Base-by-base conservation (phyloP, 2,797 vertebrate species). In the Lepus oiostolus region DNA sequence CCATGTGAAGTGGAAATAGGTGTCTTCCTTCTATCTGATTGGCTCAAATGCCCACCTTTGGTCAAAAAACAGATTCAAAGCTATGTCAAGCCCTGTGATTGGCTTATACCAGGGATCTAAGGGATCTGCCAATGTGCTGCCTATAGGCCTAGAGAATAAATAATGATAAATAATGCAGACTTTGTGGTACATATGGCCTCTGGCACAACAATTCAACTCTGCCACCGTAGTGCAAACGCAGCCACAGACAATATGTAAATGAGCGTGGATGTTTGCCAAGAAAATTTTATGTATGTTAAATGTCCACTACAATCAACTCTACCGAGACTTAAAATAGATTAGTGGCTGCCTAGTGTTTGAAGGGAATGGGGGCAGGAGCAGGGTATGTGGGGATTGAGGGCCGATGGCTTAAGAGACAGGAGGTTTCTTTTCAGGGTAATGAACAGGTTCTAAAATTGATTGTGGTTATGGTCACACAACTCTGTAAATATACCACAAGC, bases 371-470 rank as follows among this genome's bases (percentile, higher is more conserved):
- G 17, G 54, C 54, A 16, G 13, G 54, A 21, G 19, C 4, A 21
- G 54, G 54, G 13, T 16, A 4, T 58, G 54, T 21, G 24, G 30
- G 30, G 28, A 17, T 4, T n/a, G 9, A 32, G 3, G 8, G 24
- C 14, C 38, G 28, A 50, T 16, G 3, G 42, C 28, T 82, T 28
- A 47, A 4, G 4, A 13, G 7, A 11, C 16, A 24, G 38, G 6
- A 10, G 1, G 16, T 83, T 94, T 85, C 32, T 83, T 89, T 75
- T 32, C 9, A 26, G 24, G 28, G 5, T 72, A 9, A 71, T 80
- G 6, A 87, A 70, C 75, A 72, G 77, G 38, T 70, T 60, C n/a
- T 93, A 63, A 93, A 93, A 62, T 81, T 47, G 67, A 54, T 67
- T 74, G 26, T 81, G 54, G 28, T 54, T 17, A 12, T 47, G 9